phyloP scores from a whole-genome alignment of 2,113 vertebrate species.

The Tyrannus savana region DNA sequence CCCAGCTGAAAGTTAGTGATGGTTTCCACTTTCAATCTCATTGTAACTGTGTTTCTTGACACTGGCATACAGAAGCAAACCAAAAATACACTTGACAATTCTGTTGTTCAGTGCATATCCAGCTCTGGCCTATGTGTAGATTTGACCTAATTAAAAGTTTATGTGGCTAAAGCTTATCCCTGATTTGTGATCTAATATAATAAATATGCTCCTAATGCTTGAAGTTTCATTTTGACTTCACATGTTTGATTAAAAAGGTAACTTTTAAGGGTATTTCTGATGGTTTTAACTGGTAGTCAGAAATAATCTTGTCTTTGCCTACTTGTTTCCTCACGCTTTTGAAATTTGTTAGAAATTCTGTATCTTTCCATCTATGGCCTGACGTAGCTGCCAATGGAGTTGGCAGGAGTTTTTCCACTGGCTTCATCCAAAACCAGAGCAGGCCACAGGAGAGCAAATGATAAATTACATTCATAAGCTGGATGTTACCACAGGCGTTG shows the following conservation, averaged over 20 bases:
- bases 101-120: not conserved
- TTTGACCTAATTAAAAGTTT: not conserved
- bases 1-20: not conserved
- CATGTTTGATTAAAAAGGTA: not conserved
- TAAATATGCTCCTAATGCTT: not conserved
- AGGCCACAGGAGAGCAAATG: not conserved
- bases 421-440: slow-evolving; percentile 8
- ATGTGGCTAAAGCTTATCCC: not conserved
- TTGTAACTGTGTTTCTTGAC: not conserved
- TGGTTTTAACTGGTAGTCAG: not conserved
- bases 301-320: not conserved
- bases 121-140: not conserved
- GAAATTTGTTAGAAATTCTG: not conserved
- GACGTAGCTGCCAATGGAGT: not conserved
- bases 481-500: not conserved
- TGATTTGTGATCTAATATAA: not conserved
- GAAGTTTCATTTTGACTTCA: not conserved
- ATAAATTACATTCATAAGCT: slow-evolving; percentile 1
- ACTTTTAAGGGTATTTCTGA: not conserved
- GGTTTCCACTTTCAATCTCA: not conserved
- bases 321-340: not conserved
- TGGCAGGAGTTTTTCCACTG: not conserved
- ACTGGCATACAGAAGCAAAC: not conserved
- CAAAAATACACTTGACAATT: not conserved
- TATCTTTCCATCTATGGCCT: slow-evolving; percentile 1